A percentile compares a stretch with the other conserved stretches of the same genome.
Evolutionary conservation across 2,888 invertebrate genomes (phyloP).

Genomic region (Drepana falcataria): DNA sequence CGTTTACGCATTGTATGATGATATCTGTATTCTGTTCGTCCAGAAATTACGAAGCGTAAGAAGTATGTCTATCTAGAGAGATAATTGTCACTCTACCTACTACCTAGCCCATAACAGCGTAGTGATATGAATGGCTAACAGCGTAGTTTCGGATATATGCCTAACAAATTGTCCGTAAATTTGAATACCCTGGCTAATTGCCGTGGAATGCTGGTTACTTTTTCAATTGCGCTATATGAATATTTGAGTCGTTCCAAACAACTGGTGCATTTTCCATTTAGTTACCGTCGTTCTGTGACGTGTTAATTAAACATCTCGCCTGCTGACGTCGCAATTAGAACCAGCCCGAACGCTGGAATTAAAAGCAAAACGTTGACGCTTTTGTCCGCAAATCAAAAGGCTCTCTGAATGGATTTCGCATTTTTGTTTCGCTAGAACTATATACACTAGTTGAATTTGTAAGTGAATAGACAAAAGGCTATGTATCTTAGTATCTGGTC

Average conservation of each 20-base stretch:
- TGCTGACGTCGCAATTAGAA: conserved; percentile 1
- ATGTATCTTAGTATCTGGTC: too few species aligned
- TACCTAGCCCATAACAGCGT: too few species aligned
- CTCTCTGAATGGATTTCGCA: neutral
- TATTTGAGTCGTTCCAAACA: neutral
- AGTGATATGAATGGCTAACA: too few species aligned
- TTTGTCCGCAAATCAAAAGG: neutral
- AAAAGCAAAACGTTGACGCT: neutral
- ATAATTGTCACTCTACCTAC: too few species aligned
- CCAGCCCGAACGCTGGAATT: neutral
- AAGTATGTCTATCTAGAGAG: too few species aligned
- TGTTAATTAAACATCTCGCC: conserved; percentile 20
- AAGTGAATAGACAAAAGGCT: neutral
- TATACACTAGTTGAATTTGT: neutral
- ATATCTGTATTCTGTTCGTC: too few species aligned
- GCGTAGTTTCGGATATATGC: too few species aligned
- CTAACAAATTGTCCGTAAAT: too few species aligned
- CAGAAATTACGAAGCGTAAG: too few species aligned
- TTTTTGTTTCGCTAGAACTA: neutral
- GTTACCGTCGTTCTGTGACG: conserved; percentile 15
- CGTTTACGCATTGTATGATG: too few species aligned
- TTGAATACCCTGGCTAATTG: neutral
- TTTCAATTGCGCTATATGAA: neutral
- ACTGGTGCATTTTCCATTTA: conserved; percentile 5
- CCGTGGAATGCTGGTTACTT: neutral